phyloP scores from a whole-genome alignment of 2,888 invertebrate species.

The Drosophila acutilabella region DNA sequence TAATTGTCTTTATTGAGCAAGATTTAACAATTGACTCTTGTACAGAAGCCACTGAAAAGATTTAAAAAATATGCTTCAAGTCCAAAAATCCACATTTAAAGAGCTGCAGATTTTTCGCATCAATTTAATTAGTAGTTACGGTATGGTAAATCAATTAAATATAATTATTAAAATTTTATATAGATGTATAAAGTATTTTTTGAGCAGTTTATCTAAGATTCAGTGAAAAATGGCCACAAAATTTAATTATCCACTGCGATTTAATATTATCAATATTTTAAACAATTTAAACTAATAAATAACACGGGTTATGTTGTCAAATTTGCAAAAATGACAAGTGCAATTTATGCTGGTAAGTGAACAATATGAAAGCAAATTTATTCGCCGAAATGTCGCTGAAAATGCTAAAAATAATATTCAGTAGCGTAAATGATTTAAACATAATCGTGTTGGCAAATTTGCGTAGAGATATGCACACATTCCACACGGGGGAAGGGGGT shows the following conservation, averaged over 20 bases:
- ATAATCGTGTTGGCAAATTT: slow-evolving; percentile 57
- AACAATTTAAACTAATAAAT: slow-evolving; percentile 54
- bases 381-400: neutral
- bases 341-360: neutral
- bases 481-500: neutral
- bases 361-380: neutral
- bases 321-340: slow-evolving; percentile 26
- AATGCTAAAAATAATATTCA: slow-evolving; percentile 53
- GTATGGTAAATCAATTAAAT: too few relatives aligned
- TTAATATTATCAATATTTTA: slow-evolving; percentile 37
- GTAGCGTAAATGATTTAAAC: slow-evolving; percentile 66
- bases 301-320: slow-evolving; percentile 37
- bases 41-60: neutral
- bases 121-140: too few relatives aligned
- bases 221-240: slow-evolving; percentile 24
- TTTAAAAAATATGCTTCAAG: slow-evolving; percentile 12
- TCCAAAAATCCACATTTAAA: neutral
- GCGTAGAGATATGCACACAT: slow-evolving; percentile 15
- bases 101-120: neutral
- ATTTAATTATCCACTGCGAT: slow-evolving; percentile 58
- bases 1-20: slow-evolving; percentile 50
- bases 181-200: too few relatives aligned
- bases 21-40: slow-evolving; percentile 32
- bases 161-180: neutral
- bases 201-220: slow-evolving; percentile 34